Evolutionary conservation across 2,888 invertebrate genomes (phyloP).

Genomic region (Dasysyrphus tricinctus): DNA sequence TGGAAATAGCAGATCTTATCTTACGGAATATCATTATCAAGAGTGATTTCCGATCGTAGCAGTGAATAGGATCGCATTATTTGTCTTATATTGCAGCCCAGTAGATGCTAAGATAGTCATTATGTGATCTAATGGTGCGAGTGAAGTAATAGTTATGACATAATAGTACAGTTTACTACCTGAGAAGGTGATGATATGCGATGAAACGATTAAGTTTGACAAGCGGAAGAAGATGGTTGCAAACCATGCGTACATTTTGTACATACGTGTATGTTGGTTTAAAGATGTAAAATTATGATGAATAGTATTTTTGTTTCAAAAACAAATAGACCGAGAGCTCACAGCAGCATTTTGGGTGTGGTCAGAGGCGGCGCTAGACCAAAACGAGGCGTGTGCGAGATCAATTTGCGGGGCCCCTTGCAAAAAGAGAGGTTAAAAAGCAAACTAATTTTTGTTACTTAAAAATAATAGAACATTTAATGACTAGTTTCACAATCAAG

Average conservation of each 20-base stretch:
- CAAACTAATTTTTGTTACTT: too few species aligned
- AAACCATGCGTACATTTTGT: neutral
- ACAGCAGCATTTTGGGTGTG: too few species aligned
- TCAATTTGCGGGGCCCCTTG: too few species aligned
- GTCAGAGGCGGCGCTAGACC: too few species aligned
- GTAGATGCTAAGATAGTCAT: neutral
- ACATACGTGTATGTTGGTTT: too few species aligned
- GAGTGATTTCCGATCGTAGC: conserved; percentile 42
- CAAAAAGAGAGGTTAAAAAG: too few species aligned
- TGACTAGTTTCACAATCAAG: too few species aligned
- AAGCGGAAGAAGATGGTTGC: conserved; percentile 30
- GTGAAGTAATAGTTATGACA: conserved; percentile 20
- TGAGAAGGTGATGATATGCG: neutral
- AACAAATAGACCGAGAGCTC: too few species aligned
- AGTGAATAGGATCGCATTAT: conserved; percentile 20
- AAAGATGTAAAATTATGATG: too few species aligned
- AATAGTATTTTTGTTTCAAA: too few species aligned
- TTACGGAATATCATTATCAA: conserved; percentile 27
- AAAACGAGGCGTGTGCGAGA: too few species aligned
- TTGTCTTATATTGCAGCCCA: neutral
- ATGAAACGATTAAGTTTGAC: conserved; percentile 3
- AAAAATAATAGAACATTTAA: too few species aligned
- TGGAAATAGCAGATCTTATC: conserved; percentile 12
- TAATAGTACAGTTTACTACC: neutral
- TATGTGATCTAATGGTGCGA: conserved; percentile 12